Conservation (phyloP, 1,140 invertebrate genomes). For the Camponotus vicinus region DNA sequence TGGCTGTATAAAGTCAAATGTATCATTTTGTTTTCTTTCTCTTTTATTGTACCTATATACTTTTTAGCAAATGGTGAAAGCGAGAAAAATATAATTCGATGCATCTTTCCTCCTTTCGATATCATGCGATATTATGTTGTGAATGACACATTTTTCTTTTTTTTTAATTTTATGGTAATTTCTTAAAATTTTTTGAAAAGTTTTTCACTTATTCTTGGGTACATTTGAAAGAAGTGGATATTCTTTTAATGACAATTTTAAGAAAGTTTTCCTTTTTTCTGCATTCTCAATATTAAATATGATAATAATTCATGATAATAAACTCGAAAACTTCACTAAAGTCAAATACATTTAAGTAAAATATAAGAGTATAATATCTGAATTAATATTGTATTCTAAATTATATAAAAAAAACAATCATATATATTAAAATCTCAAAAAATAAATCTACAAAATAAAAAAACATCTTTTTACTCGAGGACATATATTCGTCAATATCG, state of each 20-base stretch:
- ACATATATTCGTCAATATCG: constrained; percentile 18
- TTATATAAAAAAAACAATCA: not conserved
- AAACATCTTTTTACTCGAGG: constrained; percentile 39
- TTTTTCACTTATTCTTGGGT: not conserved
- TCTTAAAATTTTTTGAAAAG: too few species aligned
- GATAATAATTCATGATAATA: not conserved
- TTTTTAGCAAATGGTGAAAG: too few species aligned
- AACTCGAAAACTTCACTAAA: constrained; percentile 11
- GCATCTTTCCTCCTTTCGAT: too few species aligned
- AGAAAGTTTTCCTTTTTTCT: not conserved
- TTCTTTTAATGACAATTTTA: not conserved
- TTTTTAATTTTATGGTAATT: too few species aligned
- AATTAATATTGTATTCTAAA: constrained; percentile 3
- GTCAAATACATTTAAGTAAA: too few species aligned
- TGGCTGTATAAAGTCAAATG: not conserved
- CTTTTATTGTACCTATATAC: too few species aligned
- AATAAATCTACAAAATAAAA: not conserved
- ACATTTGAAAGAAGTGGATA: not conserved
- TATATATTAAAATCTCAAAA: constrained; percentile 15
- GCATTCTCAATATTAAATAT: not conserved
- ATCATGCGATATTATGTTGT: too few species aligned
- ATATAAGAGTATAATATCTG: not conserved
- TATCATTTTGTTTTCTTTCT: not conserved
- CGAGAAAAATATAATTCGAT: too few species aligned
- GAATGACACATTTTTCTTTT: too few species aligned